phyloP scores from a whole-genome alignment of 2,888 invertebrate genomes.

The Oconnorella tubifera region DNA sequence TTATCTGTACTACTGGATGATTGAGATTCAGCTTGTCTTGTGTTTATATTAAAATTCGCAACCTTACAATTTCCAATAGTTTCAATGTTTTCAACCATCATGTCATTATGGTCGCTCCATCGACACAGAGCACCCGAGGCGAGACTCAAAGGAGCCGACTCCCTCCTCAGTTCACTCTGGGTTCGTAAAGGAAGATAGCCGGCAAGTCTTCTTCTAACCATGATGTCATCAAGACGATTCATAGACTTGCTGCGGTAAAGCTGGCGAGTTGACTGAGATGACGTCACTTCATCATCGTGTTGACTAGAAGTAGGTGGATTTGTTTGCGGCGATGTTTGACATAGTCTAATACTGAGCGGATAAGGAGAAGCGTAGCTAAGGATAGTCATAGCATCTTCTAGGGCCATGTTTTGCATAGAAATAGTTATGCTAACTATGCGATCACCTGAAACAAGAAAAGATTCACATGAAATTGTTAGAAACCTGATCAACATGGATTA shows the following conservation, averaged over 20 bases:
- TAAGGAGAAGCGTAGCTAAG: slow-evolving; percentile 87
- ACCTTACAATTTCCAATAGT: background rate
- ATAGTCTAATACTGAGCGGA: slow-evolving; percentile 35
- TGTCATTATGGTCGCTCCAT: background rate
- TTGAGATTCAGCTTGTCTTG: too few relatives aligned
- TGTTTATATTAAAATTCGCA: background rate
- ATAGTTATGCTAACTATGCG: slow-evolving; percentile 81
- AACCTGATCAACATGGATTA: too few relatives aligned
- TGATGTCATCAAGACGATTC: background rate
- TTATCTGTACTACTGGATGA: too few relatives aligned
- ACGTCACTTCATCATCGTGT: background rate
- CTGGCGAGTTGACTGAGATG: background rate
- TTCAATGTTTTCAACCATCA: background rate
- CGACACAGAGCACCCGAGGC: background rate
- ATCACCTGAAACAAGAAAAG: slow-evolving; percentile 68
- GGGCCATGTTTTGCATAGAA: slow-evolving; percentile 80
- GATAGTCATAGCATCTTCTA: slow-evolving; percentile 84
- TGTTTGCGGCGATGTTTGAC: too few relatives aligned
- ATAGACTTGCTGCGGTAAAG: background rate
- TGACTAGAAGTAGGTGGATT: too few relatives aligned
- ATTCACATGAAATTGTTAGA: too few relatives aligned
- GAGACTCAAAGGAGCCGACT: background rate
- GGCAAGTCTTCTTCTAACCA: too few relatives aligned
- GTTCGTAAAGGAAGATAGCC: background rate
- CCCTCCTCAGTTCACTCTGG: background rate